These are phyloP conservation scores for Anagrus nilaparvatae DNA, from an alignment of 1,140 invertebrate genomes.

Conservation along the genomic window DNA sequence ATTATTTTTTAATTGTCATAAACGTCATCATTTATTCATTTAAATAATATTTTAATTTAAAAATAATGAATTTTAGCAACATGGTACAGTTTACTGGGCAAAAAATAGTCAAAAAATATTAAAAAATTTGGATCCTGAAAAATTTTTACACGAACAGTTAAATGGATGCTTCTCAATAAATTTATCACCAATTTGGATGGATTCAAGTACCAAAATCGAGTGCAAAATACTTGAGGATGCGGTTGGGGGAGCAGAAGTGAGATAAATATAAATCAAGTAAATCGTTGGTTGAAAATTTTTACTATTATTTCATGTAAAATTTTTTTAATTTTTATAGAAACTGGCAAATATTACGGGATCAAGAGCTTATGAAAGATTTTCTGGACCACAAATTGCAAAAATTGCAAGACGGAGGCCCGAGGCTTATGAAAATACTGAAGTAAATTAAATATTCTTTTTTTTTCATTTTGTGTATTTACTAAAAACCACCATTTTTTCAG, in stretches of 20 bases:
- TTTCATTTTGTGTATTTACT: neutral
- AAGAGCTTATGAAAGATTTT: conserved; percentile 87
- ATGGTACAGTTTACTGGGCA: conserved; percentile 91
- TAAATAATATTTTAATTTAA: neutral
- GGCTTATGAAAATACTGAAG: conserved; percentile 73
- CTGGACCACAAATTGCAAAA: conserved; percentile 87
- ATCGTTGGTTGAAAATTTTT: neutral
- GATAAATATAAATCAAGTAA: neutral
- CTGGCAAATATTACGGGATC: conserved; percentile 85
- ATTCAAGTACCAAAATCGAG: conserved; percentile 75
- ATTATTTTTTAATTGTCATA: conserved; percentile 3
- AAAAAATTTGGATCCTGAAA: conserved; percentile 53
- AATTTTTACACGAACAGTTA: conserved; percentile 78
- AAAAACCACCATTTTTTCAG: conserved; percentile 32
- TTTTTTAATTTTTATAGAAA: conserved; percentile 46
- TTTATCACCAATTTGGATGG: conserved; percentile 95
- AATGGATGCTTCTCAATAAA: conserved; percentile 63
- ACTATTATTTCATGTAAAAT: no score
- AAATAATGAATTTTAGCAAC: conserved; percentile 60
- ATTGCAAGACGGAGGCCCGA: conserved; percentile 61
- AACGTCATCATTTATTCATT: neutral
- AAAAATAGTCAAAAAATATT: conserved; percentile 59
- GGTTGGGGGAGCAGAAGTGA: conserved; percentile 67
- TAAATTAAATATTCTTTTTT: conserved; percentile 29
- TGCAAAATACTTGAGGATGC: conserved; percentile 69